These are phyloP conservation scores for Hypena proboscidalis DNA, from an alignment of 2,888 invertebrate genomes.

Conservation along the genomic window DNA sequence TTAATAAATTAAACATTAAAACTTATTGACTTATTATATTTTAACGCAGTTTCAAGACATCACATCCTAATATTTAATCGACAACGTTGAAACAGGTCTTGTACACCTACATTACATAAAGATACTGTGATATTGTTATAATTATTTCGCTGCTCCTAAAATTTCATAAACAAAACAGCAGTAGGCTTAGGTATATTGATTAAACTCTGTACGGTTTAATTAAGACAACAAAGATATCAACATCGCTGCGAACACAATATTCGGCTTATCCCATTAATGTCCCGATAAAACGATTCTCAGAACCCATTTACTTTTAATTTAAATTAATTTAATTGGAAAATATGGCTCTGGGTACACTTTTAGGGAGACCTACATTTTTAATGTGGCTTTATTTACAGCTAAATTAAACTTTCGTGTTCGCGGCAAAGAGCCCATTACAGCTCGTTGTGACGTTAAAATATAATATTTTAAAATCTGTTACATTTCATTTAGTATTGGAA, in stretches of 20 bases:
- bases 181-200: too few species aligned
- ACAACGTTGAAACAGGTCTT: too few species aligned
- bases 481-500: background rate
- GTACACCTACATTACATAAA: too few species aligned
- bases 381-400: background rate
- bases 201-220: constrained; percentile 1
- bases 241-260: background rate
- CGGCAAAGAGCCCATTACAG: background rate
- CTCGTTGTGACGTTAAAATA: background rate
- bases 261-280: constrained; percentile 6
- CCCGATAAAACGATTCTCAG: constrained; percentile 5
- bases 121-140: too few species aligned
- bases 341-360: constrained; percentile 6
- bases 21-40: too few species aligned
- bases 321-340: constrained; percentile 25
- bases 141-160: too few species aligned
- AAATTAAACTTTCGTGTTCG: background rate
- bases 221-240: constrained; percentile 7
- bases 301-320: constrained; percentile 22
- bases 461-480: too few species aligned
- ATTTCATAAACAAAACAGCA: too few species aligned
- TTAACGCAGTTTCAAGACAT: too few species aligned
- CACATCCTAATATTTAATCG: too few species aligned
- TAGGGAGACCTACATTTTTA: background rate
- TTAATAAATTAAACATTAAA: too few species aligned